phyloP scores from a whole-genome alignment of 2,888 invertebrate species.

The Microplitis manilae region DNA sequence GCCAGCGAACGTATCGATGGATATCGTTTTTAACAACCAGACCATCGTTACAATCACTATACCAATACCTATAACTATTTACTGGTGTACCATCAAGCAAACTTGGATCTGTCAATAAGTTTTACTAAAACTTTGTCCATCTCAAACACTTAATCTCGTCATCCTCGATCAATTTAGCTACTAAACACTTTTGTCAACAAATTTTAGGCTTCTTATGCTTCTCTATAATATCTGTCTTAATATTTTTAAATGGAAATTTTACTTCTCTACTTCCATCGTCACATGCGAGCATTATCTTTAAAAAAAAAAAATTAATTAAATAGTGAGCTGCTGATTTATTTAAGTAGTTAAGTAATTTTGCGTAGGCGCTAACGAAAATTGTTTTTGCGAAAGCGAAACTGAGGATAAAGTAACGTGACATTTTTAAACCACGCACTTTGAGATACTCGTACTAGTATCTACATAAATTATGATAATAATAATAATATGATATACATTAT shows the following conservation, averaged over 20 bases:
- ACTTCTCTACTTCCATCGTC: neutral
- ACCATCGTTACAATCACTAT: constrained; percentile 18
- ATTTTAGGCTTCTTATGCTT: neutral
- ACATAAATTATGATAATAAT: neutral
- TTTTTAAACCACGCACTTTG: constrained; percentile 1
- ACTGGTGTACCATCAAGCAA: neutral
- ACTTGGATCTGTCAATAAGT: neutral
- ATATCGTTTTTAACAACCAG: constrained; percentile 51
- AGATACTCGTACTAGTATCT: neutral
- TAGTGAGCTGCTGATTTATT: neutral
- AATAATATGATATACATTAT: neutral
- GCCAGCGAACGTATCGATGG: constrained; percentile 64
- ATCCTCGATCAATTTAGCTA: neutral
- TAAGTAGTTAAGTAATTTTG: constrained; percentile 31
- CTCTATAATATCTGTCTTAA: neutral
- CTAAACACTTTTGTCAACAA: neutral
- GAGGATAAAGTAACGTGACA: constrained; percentile 3
- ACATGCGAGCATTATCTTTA: constrained; percentile 6
- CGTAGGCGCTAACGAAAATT: constrained; percentile 31
- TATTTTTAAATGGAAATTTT: neutral
- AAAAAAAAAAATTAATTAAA: constrained; percentile 22
- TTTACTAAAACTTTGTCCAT: neutral
- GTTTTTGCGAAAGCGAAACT: constrained; percentile 22
- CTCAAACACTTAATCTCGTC: neutral
- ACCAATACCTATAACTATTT: neutral